Percentiles rank a stretch among this genome's conserved stretches.
Evolutionary conservation across 2,113 vertebrate species (phyloP).

Genomic region (Perca fluviatilis): DNA sequence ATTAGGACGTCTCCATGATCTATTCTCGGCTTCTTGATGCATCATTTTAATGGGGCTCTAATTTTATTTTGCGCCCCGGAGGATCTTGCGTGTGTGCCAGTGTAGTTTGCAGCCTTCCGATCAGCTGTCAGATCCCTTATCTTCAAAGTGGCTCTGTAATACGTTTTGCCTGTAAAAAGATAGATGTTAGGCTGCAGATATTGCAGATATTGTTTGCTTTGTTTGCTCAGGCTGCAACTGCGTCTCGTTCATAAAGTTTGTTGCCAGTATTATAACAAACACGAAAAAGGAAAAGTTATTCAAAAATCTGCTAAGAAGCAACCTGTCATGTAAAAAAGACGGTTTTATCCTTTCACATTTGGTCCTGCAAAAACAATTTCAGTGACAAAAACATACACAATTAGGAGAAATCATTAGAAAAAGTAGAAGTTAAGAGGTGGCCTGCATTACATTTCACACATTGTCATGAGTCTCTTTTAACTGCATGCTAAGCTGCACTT

Average conservation of each 20-base stretch:
- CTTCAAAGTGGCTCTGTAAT: slow-evolving; percentile 40
- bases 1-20: slow-evolving; percentile 42
- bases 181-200: neutral
- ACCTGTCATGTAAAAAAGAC: neutral
- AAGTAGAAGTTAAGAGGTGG: neutral
- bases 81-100: slow-evolving; percentile 24
- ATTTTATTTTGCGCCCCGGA: slow-evolving; percentile 57
- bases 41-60: slow-evolving; percentile 64
- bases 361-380: neutral
- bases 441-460: neutral
- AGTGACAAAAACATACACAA: neutral
- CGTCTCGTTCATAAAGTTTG: neutral
- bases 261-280: neutral
- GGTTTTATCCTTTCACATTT: neutral
- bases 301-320: neutral
- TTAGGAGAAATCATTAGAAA: neutral
- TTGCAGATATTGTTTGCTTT: slow-evolving; percentile 14
- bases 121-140: slow-evolving; percentile 58
- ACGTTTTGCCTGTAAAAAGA: slow-evolving; percentile 3
- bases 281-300: neutral
- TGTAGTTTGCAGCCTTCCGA: slow-evolving; percentile 50
- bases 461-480: slow-evolving; percentile 12
- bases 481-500: slow-evolving; percentile 21
- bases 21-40: slow-evolving; percentile 61
- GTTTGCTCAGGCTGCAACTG: neutral